Percentiles rank a stretch among this genome's conserved stretches.
Evolutionary conservation across 1,140 invertebrate species (phyloP).

Genomic region (Conus betulinus): DNA sequence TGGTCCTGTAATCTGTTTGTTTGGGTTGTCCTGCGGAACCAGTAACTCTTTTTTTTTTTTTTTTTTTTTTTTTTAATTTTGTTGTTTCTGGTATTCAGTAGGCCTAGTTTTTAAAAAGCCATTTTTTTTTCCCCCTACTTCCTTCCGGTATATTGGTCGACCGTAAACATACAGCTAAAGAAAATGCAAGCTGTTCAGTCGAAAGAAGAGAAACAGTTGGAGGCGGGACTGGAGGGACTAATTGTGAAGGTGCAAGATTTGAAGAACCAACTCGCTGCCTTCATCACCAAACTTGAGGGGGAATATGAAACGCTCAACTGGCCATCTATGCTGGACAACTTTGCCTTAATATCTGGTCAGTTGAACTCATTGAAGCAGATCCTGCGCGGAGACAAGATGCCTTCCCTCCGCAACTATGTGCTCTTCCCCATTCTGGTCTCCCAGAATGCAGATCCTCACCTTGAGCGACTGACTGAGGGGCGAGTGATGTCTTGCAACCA

Average conservation of each 20-base stretch:
- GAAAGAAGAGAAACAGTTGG: slow-evolving; percentile 94
- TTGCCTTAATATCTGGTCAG: slow-evolving; percentile 93
- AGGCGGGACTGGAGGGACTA: slow-evolving; percentile 88
- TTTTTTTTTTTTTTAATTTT: too few relatives aligned
- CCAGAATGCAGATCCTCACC: slow-evolving; percentile 92
- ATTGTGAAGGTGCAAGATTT: slow-evolving; percentile 91
- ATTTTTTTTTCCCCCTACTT: not conserved
- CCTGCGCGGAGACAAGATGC: slow-evolving; percentile 90
- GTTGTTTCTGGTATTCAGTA: too few relatives aligned
- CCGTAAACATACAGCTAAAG: not conserved
- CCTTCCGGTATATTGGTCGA: too few relatives aligned
- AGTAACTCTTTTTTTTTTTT: too few relatives aligned
- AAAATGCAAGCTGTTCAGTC: slow-evolving; percentile 43
- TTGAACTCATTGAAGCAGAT: slow-evolving; percentile 92
- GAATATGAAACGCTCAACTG: slow-evolving; percentile 94
- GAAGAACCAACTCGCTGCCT: slow-evolving; percentile 87
- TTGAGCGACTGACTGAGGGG: slow-evolving; percentile 80
- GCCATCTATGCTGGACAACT: slow-evolving; percentile 95
- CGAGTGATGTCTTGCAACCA: slow-evolving; percentile 78
- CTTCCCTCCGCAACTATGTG: slow-evolving; percentile 89
- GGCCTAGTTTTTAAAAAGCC: too few relatives aligned
- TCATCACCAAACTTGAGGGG: slow-evolving; percentile 92
- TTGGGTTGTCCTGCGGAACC: too few relatives aligned
- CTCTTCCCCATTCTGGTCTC: slow-evolving; percentile 90
- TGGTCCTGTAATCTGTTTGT: too few relatives aligned